Conservation (phyloP, 2,888 invertebrate species). For the Chromoteleia sp. region DNA sequence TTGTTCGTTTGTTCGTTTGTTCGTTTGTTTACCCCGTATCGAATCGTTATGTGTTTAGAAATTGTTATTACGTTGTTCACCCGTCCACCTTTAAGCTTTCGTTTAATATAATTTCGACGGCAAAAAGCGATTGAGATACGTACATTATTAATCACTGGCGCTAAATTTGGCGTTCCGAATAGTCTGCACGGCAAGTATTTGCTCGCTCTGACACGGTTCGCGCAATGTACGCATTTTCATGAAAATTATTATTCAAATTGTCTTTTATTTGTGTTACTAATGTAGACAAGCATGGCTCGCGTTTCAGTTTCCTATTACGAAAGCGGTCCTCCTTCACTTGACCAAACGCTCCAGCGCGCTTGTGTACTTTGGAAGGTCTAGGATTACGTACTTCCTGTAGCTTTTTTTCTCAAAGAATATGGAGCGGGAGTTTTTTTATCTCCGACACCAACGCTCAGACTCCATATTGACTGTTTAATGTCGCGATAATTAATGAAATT, state of each 20-base stretch:
- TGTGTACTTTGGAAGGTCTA: constrained; percentile 61
- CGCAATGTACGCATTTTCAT: constrained; percentile 5
- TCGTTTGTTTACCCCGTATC: background rate
- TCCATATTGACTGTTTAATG: constrained; percentile 19
- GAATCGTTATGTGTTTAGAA: constrained; percentile 1
- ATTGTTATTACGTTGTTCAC: constrained; percentile 13
- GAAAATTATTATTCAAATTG: constrained; percentile 56
- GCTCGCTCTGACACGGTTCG: constrained; percentile 1
- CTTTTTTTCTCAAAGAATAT: constrained; percentile 32
- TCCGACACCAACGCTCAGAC: constrained; percentile 30
- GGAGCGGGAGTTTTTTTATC: constrained; percentile 27
- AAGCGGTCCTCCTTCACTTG: constrained; percentile 68
- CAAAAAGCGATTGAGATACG: constrained; percentile 14
- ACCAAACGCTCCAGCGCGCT: constrained; percentile 42
- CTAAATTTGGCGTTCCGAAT: background rate
- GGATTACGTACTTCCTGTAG: constrained; percentile 48
- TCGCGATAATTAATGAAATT: background rate
- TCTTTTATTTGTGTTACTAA: constrained; percentile 47
- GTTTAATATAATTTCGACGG: constrained; percentile 11
- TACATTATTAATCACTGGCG: constrained; percentile 8
- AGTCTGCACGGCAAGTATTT: constrained; percentile 15
- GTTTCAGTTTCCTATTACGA: constrained; percentile 67
- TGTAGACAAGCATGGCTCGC: constrained; percentile 27
- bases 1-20: too few relatives aligned
- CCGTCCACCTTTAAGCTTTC: background rate